Conservation (phyloP, 2,888 invertebrate genomes). For the Cheilosia urbana region DNA sequence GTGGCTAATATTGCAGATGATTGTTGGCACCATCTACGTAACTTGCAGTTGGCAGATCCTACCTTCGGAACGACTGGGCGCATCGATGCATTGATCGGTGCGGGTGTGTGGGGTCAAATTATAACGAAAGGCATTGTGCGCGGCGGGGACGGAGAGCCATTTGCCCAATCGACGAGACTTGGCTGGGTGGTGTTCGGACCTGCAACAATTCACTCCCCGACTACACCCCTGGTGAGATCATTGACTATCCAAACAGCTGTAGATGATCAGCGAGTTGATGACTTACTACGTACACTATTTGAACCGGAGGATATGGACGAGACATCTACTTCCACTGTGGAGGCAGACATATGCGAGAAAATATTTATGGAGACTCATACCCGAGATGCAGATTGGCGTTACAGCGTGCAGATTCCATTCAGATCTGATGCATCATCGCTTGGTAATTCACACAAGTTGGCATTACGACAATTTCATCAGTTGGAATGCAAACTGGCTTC, state of each 20-base stretch:
- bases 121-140: slow-evolving; percentile 24
- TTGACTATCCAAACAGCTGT: not conserved
- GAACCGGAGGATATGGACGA: slow-evolving; percentile 33
- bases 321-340: slow-evolving; percentile 31
- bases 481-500: slow-evolving; percentile 15
- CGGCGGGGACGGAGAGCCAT: slow-evolving; percentile 15
- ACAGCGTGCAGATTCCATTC: slow-evolving; percentile 31
- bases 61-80: slow-evolving; percentile 37
- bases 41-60: slow-evolving; percentile 71
- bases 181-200: slow-evolving; percentile 56
- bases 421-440: not conserved
- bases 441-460: slow-evolving; percentile 22
- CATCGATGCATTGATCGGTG: slow-evolving; percentile 36
- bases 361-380: slow-evolving; percentile 50
- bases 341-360: slow-evolving; percentile 50
- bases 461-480: slow-evolving; percentile 30
- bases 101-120: slow-evolving; percentile 42
- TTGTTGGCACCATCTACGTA: slow-evolving; percentile 65
- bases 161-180: slow-evolving; percentile 43
- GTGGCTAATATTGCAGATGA: slow-evolving; percentile 67
- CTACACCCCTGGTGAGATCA: not conserved
- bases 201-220: slow-evolving; percentile 19
- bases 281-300: slow-evolving; percentile 37
- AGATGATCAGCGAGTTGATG: slow-evolving; percentile 34
- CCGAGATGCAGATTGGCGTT: slow-evolving; percentile 33